Evolutionary conservation across 2,113 vertebrate genomes (phyloP).

Genomic region (Panurus biarmicus): DNA sequence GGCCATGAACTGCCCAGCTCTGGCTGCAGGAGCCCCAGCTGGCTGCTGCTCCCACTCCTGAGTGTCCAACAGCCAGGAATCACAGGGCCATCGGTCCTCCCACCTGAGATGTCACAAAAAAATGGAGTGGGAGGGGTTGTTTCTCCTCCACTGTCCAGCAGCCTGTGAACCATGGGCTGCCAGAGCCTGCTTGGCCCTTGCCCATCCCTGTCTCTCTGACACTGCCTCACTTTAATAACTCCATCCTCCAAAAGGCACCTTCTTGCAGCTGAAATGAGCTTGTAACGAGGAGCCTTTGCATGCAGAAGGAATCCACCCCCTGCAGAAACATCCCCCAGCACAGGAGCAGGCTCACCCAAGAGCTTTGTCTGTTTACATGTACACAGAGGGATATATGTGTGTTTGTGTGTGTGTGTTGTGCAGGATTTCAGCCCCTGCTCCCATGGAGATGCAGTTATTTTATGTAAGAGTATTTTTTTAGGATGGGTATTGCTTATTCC

Average conservation of each 20-base stretch:
- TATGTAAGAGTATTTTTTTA: background rate
- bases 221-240: accelerated
- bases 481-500: background rate
- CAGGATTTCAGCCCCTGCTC: background rate
- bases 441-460: background rate
- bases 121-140: accelerated
- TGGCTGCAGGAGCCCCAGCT: accelerated
- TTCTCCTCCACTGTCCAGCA: background rate
- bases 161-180: accelerated
- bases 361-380: accelerated
- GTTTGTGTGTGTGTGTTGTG: background rate
- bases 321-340: background rate
- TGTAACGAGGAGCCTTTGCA: accelerated
- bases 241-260: too few relatives aligned
- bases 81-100: accelerated
- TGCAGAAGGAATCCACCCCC: background rate
- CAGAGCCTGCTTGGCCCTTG: background rate
- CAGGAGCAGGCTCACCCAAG: accelerated
- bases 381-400: accelerated
- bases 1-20: background rate
- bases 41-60: background rate
- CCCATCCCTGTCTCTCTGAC: accelerated
- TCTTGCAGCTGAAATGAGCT: accelerated
- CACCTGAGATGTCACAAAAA: accelerated
- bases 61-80: background rate